phyloP scores from a whole-genome alignment of 2,113 vertebrate genomes.

The Balaenoptera acutorostrata region DNA sequence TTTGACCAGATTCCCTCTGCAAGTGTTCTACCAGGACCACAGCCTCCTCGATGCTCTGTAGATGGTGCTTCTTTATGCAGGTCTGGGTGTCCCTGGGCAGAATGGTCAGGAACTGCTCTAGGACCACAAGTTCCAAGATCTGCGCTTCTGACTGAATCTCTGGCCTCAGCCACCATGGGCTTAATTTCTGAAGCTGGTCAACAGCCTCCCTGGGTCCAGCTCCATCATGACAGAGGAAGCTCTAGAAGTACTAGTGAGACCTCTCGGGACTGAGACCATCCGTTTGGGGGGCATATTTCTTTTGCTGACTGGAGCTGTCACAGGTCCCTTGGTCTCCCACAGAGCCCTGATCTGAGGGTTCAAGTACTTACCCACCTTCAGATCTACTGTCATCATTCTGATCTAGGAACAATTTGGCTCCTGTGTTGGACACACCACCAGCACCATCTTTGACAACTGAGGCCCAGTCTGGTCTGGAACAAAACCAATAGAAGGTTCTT shows the following conservation, averaged over 20 bases:
- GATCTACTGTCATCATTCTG: constrained; percentile 31
- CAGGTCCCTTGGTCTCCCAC: constrained; percentile 16
- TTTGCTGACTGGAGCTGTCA: not conserved
- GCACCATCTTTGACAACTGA: not conserved
- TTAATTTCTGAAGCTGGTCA: constrained; percentile 42
- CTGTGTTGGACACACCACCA: not conserved
- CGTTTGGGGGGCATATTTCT: not conserved
- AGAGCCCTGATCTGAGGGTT: constrained; percentile 22
- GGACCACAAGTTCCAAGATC: constrained; percentile 62
- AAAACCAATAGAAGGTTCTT: constrained; percentile 37
- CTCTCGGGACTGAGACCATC: not conserved
- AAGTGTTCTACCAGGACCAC: constrained; percentile 41
- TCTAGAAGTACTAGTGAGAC: constrained; percentile 14
- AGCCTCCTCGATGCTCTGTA: constrained; percentile 31
- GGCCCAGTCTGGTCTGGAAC: not conserved
- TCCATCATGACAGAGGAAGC: not conserved
- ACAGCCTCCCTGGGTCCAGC: not conserved
- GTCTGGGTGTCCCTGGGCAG: constrained; percentile 36
- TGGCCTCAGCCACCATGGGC: constrained; percentile 37
- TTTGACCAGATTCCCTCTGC: constrained; percentile 14
- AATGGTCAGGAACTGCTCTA: constrained; percentile 64
- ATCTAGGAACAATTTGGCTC: not conserved
- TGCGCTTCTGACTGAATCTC: constrained; percentile 55
- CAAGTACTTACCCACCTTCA: constrained; percentile 34
- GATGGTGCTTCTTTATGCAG: not conserved